Evolutionary conservation across 1,140 invertebrate species (phyloP), one percentile per base, ranked within the genome.

Genomic region (Drosophila mojavensis): DNA sequence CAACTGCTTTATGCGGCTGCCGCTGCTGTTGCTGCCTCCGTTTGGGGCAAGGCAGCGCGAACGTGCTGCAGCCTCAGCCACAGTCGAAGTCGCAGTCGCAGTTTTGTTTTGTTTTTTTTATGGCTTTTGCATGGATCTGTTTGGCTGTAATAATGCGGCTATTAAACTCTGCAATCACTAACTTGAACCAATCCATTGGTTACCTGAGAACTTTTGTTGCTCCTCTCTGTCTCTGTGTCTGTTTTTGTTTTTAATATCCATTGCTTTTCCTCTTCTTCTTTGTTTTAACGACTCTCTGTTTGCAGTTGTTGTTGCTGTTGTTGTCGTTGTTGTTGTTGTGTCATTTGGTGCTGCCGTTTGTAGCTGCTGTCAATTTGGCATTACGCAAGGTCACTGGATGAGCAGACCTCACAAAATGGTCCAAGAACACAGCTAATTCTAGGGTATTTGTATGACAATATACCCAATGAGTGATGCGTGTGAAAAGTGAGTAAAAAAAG

Each of bases 141-240:
- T 77, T 84, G 81, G 77, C 70, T 68, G 78, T 84, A 84, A 84
- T 84, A 84, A 84, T 84, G 81, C 81, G 78, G 78, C 81, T 84
- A 85, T 84, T 85, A 84, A 85, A 78, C 78, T 81, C 69, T 60
- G 81, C 81, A 83, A 83, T 82, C 80, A 83, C 75, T 54, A 78
- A 82, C 75, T 78, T 75, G 79, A 83, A 83, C 80, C 79, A 83
- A 83, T 83, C 80, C 80, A 83, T 83, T 83, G 79, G 80, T 82
- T 83, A 83, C 79, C 79, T 81, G 75, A 78, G 69, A 63, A 67
- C 48, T 81, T 66, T 58, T 41, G 55, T n/a, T 39, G 15, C n/a
- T 64, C 55, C 41, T 33, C 24, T 26, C 17, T 70, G 9, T 45
- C 5, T 54, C 28, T 30, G 28, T 30, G 0, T 30, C 5, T 20